These are phyloP conservation scores for Atherix ibis DNA, from an alignment of 2,888 invertebrate species.

Conservation along the genomic window DNA sequence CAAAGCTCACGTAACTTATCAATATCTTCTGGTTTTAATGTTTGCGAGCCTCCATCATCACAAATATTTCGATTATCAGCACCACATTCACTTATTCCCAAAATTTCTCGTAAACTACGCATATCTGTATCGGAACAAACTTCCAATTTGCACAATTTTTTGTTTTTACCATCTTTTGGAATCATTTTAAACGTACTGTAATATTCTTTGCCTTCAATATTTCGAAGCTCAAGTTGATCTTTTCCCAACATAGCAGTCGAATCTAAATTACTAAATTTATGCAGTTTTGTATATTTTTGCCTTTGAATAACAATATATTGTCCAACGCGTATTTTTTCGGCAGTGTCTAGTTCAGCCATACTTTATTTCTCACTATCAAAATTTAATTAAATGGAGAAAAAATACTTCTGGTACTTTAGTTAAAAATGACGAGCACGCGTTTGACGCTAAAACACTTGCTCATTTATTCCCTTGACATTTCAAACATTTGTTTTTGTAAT, in stretches of 20 bases:
- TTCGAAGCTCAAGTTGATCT: slow-evolving; percentile 49
- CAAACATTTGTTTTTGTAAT: too few relatives aligned
- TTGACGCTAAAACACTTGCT: slow-evolving; percentile 4
- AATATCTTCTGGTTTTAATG: slow-evolving; percentile 69
- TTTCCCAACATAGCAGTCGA: slow-evolving; percentile 50
- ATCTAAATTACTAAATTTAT: slow-evolving; percentile 50
- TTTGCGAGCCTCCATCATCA: slow-evolving; percentile 60
- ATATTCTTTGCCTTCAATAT: slow-evolving; percentile 51
- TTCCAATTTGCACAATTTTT: slow-evolving; percentile 37
- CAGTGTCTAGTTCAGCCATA: slow-evolving; percentile 4
- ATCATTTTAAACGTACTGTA: slow-evolving; percentile 63
- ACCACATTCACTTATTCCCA: slow-evolving; percentile 52
- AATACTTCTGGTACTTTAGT: not conserved
- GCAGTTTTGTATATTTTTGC: slow-evolving; percentile 60
- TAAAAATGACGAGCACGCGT: not conserved
- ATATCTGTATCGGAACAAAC: slow-evolving; percentile 35
- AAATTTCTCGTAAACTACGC: slow-evolving; percentile 42
- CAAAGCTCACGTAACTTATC: slow-evolving; percentile 60
- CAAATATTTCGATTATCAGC: slow-evolving; percentile 70
- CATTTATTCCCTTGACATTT: not conserved
- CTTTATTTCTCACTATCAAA: too few relatives aligned
- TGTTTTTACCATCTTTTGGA: slow-evolving; percentile 36
- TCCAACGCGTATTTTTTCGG: slow-evolving; percentile 41
- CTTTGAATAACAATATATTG: slow-evolving; percentile 62
- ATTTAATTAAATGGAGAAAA: too few relatives aligned